Conservation (phyloP, 2,797 vertebrate genomes). For the Champsocephalus esox region DNA sequence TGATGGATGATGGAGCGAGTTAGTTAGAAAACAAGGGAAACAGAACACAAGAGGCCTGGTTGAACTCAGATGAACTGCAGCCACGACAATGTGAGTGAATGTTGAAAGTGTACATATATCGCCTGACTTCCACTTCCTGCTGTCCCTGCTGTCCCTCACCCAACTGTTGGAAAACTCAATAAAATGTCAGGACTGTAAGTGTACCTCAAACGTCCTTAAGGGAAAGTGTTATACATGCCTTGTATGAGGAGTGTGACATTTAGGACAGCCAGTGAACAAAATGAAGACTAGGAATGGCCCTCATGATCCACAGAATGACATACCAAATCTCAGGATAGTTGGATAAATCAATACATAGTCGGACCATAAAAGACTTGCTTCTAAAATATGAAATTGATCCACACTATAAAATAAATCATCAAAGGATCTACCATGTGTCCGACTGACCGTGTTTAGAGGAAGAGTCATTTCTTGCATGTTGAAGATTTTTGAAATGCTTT, state of each 20-base stretch:
- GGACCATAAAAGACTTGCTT: not conserved
- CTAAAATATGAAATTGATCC: not conserved
- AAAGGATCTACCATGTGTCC: not conserved
- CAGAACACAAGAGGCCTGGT: slow-evolving; percentile 10
- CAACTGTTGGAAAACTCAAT: slow-evolving; percentile 5
- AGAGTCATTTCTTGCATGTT: not conserved
- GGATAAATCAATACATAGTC: slow-evolving; percentile 8
- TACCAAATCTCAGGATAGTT: not conserved
- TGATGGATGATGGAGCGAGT: slow-evolving; percentile 48
- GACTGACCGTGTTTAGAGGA: not conserved
- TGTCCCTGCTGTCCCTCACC: not conserved
- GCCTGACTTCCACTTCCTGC: not conserved
- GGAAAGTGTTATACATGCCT: slow-evolving; percentile 4
- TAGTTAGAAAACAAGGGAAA: slow-evolving; percentile 5
- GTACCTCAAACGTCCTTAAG: not conserved
- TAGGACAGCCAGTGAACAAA: not conserved
- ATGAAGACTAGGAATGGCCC: not conserved
- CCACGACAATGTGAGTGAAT: not conserved
- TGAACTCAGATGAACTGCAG: not conserved
- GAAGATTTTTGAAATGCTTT: not conserved
- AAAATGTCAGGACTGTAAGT: not conserved
- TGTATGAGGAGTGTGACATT: slow-evolving; percentile 9
- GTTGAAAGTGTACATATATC: too few relatives aligned
- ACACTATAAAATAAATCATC: not conserved
- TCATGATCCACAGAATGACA: not conserved